Conservation (phyloP, 1,140 invertebrate species). For the Drosophila albomicans region DNA sequence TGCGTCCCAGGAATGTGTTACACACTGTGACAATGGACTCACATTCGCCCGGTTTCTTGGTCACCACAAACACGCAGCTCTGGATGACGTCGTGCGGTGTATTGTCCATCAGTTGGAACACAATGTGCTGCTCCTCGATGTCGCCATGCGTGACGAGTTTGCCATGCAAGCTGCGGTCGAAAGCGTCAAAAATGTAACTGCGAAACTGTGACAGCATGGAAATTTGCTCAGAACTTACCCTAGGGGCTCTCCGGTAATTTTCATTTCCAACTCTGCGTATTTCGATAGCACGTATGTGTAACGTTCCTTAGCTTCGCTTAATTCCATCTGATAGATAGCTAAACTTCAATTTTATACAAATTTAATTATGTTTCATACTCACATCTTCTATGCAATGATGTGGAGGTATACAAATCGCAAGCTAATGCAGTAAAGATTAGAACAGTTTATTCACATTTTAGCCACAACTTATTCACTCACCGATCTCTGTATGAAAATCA, state of each 20-base stretch:
- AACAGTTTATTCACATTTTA: not conserved
- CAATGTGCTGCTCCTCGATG: conserved; percentile 68
- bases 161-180: conserved; percentile 64
- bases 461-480: conserved; percentile 6
- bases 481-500: conserved; percentile 10
- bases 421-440: conserved; percentile 10
- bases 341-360: not conserved
- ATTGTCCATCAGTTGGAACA: conserved; percentile 78
- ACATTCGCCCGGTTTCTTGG: conserved; percentile 51
- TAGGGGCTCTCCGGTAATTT: conserved; percentile 67
- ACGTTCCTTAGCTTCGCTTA: conserved; percentile 51
- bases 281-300: conserved; percentile 67
- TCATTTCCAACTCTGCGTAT: conserved; percentile 72
- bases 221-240: conserved; percentile 54
- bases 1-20: conserved; percentile 63
- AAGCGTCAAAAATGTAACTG: conserved; percentile 24
- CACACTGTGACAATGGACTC: conserved; percentile 71
- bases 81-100: conserved; percentile 75
- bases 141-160: conserved; percentile 64
- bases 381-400: conserved; percentile 71
- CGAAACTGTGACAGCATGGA: not conserved
- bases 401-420: conserved; percentile 58
- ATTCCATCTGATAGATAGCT: conserved; percentile 54
- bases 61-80: conserved; percentile 74
- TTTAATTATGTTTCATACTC: conserved; percentile 29